Percentiles rank a stretch among this genome's conserved stretches.
Conservation (phyloP, 2,113 vertebrate genomes). For the Varanus salvator region DNA sequence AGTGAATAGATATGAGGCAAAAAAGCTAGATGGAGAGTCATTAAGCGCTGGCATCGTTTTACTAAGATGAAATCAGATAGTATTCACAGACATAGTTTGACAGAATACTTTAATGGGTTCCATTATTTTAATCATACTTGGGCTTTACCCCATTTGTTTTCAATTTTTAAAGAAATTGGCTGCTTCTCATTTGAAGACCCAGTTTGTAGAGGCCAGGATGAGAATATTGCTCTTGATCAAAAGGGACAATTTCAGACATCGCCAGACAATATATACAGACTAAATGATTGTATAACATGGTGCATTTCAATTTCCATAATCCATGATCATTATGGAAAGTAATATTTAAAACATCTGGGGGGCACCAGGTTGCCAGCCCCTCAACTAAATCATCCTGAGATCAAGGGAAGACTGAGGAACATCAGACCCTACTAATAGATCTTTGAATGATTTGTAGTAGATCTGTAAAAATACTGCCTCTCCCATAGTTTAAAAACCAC, state of each 20-base stretch:
- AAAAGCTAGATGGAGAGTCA: neutral
- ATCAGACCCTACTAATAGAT: no score
- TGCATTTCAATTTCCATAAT: no score
- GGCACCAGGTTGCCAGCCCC: no score
- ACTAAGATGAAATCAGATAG: constrained; percentile 5
- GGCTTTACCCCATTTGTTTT: neutral
- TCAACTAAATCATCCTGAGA: no score
- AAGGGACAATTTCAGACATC: neutral
- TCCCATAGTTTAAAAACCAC: no score
- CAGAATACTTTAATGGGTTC: neutral
- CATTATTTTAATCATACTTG: constrained; percentile 7
- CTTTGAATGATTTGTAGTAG: no score
- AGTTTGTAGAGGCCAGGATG: neutral
- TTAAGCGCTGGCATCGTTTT: neutral
- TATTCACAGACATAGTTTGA: neutral
- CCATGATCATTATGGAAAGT: no score
- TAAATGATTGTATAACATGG: no score
- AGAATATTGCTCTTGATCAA: neutral
- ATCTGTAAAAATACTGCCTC: no score
- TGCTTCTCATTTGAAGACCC: neutral
- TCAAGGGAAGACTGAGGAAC: no score
- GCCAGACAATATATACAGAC: neutral
- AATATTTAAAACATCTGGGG: no score
- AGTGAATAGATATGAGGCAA: neutral
- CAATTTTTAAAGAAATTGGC: neutral